Conservation (phyloP, 2,888 invertebrate species). For the Aelia acuminata region DNA sequence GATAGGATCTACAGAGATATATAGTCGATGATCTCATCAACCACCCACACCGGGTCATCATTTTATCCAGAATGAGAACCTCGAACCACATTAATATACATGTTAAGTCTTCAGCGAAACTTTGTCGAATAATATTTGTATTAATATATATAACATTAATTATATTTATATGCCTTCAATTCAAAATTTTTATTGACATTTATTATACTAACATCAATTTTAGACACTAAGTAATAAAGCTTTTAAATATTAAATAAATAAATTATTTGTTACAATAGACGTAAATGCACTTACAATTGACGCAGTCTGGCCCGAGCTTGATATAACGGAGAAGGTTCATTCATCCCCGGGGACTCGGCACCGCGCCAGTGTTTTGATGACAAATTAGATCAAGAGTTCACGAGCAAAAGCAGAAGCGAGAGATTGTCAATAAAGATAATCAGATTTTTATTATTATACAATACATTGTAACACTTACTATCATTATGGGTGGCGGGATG, state of each 20-base stretch:
- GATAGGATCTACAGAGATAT: not conserved
- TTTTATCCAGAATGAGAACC: not conserved
- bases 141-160: no score
- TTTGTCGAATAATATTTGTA: no score
- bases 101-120: no score
- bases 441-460: not conserved
- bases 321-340: constrained; percentile 14
- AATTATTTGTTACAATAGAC: not conserved
- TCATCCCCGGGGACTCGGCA: not conserved
- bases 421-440: not conserved
- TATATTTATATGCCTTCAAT: no score
- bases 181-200: no score
- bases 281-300: not conserved
- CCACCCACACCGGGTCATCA: not conserved
- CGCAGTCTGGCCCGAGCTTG: not conserved
- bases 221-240: no score
- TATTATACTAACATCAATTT: no score
- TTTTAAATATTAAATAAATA: no score
- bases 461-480: no score
- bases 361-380: not conserved
- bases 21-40: not conserved
- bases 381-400: not conserved
- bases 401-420: not conserved
- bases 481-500: no score
- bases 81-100: not conserved